Percentiles rank a stretch among this genome's conserved stretches.
Conservation (phyloP, 2,888 invertebrate genomes). For the Pecten maximus region DNA sequence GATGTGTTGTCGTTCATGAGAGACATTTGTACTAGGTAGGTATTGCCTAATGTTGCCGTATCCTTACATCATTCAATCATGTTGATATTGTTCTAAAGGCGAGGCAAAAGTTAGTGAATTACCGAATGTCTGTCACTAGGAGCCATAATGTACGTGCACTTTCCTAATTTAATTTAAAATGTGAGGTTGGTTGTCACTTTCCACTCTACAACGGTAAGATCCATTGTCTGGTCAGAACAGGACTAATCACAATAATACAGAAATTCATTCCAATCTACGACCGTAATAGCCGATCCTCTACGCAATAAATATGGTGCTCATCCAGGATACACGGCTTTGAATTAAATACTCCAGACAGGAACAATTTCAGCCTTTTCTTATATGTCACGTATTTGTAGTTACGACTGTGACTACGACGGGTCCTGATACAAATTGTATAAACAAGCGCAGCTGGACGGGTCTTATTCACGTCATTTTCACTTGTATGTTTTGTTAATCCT, state of each 20-base stretch:
- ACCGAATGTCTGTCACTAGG: background rate
- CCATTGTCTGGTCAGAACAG: background rate
- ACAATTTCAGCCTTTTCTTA: background rate
- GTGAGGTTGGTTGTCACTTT: conserved; percentile 1
- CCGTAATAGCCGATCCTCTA: background rate
- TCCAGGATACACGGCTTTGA: background rate
- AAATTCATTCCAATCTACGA: conserved; percentile 2
- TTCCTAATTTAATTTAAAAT: background rate
- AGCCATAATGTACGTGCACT: background rate
- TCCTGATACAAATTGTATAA: no score
- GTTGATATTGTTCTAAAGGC: no score
- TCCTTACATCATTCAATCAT: no score
- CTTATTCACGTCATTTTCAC: no score
- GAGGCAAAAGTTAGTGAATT: background rate
- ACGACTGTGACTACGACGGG: background rate
- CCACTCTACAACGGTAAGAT: background rate
- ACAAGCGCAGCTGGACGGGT: no score
- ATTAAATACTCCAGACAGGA: background rate
- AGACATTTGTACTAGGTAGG: no score
- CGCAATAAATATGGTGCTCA: background rate
- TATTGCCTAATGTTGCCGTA: no score
- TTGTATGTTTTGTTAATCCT: no score
- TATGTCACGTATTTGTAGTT: background rate
- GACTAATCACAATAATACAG: conserved; percentile 20
- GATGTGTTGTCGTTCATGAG: no score